These are phyloP conservation scores for Bombylius major DNA, from an alignment of 2,888 invertebrate species.

Conservation along the genomic window DNA sequence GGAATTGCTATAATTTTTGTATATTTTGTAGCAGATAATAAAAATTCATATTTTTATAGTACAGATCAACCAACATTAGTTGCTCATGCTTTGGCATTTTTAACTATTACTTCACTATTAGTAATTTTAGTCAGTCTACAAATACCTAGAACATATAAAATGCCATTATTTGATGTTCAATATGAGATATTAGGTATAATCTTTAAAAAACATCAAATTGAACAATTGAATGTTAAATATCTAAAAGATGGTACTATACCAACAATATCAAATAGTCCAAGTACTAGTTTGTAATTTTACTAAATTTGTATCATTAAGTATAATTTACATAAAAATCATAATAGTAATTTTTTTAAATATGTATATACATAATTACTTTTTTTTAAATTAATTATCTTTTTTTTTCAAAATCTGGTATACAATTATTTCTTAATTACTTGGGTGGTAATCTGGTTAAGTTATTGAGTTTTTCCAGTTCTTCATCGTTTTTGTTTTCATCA, in stretches of 20 bases:
- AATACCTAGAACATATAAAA: conserved; percentile 27
- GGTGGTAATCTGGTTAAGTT: no score
- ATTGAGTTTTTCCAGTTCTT: no score
- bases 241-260: conserved; percentile 31
- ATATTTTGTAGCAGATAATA: conserved; percentile 25
- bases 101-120: conserved; percentile 26
- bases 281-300: background rate
- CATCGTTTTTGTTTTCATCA: no score
- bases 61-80: conserved; percentile 25
- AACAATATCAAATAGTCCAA: conserved; percentile 19
- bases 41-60: conserved; percentile 29
- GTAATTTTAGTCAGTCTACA: conserved; percentile 29
- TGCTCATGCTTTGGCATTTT: conserved; percentile 29
- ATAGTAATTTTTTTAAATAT: no score
- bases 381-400: no score
- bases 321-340: no score
- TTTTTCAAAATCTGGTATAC: no score
- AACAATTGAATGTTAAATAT: conserved; percentile 29
- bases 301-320: background rate
- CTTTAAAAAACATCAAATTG: conserved; percentile 31
- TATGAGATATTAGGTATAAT: conserved; percentile 29
- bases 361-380: no score
- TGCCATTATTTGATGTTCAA: conserved; percentile 27
- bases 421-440: no score
- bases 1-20: conserved; percentile 24